Percentiles rank a stretch among this genome's conserved stretches.
These are phyloP conservation scores for Alectura lathami DNA, from an alignment of 2,113 vertebrate genomes.

Conservation along the genomic window DNA sequence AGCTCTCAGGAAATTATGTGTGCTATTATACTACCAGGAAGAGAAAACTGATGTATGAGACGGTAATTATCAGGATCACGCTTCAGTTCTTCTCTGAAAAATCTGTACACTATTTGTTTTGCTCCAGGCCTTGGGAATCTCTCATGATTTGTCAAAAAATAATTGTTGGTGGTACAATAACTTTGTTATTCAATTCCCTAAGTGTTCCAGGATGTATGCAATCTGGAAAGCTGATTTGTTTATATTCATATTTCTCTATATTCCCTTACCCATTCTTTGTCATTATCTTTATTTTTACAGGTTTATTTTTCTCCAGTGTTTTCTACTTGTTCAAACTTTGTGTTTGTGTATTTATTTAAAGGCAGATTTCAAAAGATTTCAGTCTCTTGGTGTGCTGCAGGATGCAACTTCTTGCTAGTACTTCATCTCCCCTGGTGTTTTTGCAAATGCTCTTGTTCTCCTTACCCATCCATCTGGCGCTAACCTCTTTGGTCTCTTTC, in stretches of 20 bases:
- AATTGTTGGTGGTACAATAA: conserved; percentile 45
- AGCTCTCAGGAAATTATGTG: not conserved
- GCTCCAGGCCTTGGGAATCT: conserved; percentile 60
- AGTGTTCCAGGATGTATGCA: conserved; percentile 4
- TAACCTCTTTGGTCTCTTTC: conserved; percentile 34
- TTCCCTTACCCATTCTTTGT: conserved; percentile 52
- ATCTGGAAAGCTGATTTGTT: conserved; percentile 52
- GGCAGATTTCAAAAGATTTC: conserved; percentile 54
- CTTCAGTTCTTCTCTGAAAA: conserved; percentile 44
- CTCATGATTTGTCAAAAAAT: conserved; percentile 64
- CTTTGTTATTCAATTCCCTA: conserved; percentile 46
- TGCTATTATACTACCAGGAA: not conserved
- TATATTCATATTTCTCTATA: conserved; percentile 30
- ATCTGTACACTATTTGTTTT: conserved; percentile 49
- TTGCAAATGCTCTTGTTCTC: not conserved
- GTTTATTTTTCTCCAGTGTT: conserved; percentile 61
- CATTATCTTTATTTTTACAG: conserved; percentile 56
- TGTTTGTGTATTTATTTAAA: conserved; percentile 61
- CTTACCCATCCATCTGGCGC: not conserved
- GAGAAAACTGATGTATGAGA: conserved; percentile 12
- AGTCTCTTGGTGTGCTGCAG: conserved; percentile 38
- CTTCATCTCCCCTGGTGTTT: conserved; percentile 54
- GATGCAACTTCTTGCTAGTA: conserved; percentile 33
- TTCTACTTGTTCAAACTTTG: conserved; percentile 53
- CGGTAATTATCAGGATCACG: conserved; percentile 10